Percentiles rank a stretch among this genome's conserved stretches.
phyloP scores from a whole-genome alignment of 2,113 vertebrate species.

The Porphyrio hochstetteri region DNA sequence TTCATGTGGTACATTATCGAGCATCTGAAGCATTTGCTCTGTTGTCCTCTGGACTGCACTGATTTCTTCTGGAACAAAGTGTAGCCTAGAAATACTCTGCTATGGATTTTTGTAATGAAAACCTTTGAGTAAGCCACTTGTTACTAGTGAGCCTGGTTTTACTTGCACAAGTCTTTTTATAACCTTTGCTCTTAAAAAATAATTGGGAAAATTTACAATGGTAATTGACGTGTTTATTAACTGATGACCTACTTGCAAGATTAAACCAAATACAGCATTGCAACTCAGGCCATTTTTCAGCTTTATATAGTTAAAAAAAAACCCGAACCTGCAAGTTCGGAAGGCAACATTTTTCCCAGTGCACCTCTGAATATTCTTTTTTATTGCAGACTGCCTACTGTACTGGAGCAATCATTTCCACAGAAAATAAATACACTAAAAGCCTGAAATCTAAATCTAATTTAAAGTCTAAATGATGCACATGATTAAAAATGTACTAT shows the following conservation, averaged over 20 bases:
- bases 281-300: background rate
- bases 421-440: background rate
- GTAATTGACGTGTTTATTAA: conserved; percentile 14
- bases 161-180: background rate
- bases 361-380: background rate
- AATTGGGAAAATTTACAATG: background rate
- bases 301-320: background rate
- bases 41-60: background rate
- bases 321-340: background rate
- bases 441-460: background rate
- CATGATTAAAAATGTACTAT: background rate
- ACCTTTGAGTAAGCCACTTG: background rate
- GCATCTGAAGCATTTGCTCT: background rate
- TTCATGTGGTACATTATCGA: background rate
- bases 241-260: background rate
- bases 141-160: background rate
- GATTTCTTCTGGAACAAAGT: background rate
- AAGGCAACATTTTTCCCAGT: background rate
- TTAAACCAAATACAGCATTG: background rate
- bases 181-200: background rate
- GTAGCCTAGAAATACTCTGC: background rate
- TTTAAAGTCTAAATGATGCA: background rate
- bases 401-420: background rate
- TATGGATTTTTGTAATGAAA: background rate
- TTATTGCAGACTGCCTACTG: background rate